Evolutionary conservation across 2,888 invertebrate species (phyloP).

Genomic region (Lasioglossum lativentre): DNA sequence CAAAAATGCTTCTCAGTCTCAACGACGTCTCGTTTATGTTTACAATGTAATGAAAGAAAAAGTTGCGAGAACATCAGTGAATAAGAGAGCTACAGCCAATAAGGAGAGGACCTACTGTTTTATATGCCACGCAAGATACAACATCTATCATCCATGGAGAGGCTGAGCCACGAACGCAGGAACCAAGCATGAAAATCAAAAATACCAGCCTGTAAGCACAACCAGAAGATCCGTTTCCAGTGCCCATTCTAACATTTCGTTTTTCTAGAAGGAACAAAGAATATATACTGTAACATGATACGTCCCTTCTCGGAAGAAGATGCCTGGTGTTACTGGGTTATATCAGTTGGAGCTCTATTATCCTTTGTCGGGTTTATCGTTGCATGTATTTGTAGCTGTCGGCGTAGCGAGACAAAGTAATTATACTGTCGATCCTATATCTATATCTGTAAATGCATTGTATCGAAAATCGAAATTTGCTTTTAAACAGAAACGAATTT

Average conservation of each 20-base stretch:
- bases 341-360: slow-evolving; percentile 82
- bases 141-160: neutral
- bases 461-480: neutral
- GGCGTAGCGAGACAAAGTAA: slow-evolving; percentile 91
- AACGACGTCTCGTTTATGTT: neutral
- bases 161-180: neutral
- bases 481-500: slow-evolving; percentile 87
- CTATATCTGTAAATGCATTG: neutral
- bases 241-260: neutral
- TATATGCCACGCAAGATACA: neutral
- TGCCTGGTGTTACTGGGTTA: slow-evolving; percentile 83
- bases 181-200: neutral
- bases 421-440: slow-evolving; percentile 60
- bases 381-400: slow-evolving; percentile 91
- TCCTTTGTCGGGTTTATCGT: slow-evolving; percentile 87
- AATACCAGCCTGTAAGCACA: slow-evolving; percentile 27
- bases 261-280: slow-evolving; percentile 22
- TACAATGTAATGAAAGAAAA: slow-evolving; percentile 24
- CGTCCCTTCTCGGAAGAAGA: slow-evolving; percentile 75
- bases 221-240: slow-evolving; percentile 41
- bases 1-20: neutral
- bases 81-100: neutral
- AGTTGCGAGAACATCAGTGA: neutral
- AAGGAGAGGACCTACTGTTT: neutral
- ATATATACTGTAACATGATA: slow-evolving; percentile 77